Evolutionary conservation across 2,888 invertebrate species (phyloP).

Genomic region (Tenthredo amoena): DNA sequence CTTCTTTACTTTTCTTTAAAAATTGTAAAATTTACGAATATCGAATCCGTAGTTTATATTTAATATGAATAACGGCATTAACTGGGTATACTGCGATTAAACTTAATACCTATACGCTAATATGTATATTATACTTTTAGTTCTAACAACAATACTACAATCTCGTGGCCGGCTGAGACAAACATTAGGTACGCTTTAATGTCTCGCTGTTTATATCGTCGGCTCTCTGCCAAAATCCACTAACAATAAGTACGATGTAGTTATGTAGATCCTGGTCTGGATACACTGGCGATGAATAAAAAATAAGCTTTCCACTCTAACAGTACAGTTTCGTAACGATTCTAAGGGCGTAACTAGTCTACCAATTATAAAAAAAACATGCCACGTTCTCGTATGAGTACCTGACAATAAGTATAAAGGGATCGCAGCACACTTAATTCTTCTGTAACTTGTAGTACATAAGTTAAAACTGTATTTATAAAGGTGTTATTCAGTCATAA

Average conservation of each 20-base stretch:
- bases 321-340: neutral
- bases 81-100: neutral
- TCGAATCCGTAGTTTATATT: neutral
- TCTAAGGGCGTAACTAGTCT: neutral
- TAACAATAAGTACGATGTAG: conserved; percentile 38
- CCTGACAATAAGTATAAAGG: neutral
- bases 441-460: neutral
- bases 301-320: conserved; percentile 6
- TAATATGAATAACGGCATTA: neutral
- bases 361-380: neutral
- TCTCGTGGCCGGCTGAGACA: conserved; percentile 26
- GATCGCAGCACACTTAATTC: neutral
- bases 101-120: neutral
- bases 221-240: conserved; percentile 45
- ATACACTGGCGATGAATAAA: neutral
- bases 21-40: neutral
- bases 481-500: conserved; percentile 5
- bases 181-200: conserved; percentile 29
- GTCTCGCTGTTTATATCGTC: conserved; percentile 48
- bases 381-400: neutral
- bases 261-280: conserved; percentile 1
- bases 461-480: neutral
- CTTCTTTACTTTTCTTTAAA: neutral
- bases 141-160: conserved; percentile 29
- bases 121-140: neutral